Evolutionary conservation across 2,888 invertebrate genomes (phyloP), one percentile per base, ranked within the genome.

Genomic region (Diploptera punctata): DNA sequence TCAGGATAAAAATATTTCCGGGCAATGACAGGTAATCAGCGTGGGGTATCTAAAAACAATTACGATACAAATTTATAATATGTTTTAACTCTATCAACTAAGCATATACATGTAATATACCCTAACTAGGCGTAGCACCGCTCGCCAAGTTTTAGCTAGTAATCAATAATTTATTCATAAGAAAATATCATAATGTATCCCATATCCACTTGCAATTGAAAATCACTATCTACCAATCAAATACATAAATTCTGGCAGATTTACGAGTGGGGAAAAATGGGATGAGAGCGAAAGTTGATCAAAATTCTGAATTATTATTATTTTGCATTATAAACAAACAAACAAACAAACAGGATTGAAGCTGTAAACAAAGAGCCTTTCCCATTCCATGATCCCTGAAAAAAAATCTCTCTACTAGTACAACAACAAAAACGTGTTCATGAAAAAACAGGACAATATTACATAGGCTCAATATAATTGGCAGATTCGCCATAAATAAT

Each of bases 301-400:
- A 65, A 44, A 65, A 65, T 65, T 65, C 65, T 65, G 65, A 65
- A 65, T 65, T 65, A 65, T 43, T 65, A 65, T 65, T 65, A 65
- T 65, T 65, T 47, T 47, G 65, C 47, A 65, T 47, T 65, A 65
- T 44, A 65, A 44, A 65, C 65, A 65, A 65, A 47, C 44, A 62
- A 62, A 62, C 62, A 65, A 62, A 62, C 24, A 62, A 44, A 65
- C 65, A 44, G 44, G 47, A 65, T 44, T 65, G 47, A 65, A 24
- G 10, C 65, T 19, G 44, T 65, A 65, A 65, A 65, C 65, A 65
- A 65, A 65, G 65, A 65, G 33, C 44, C 26, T 43, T 33, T 29
- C 47, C 65, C 65, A 65, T 29, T 26, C 44, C 47, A 65, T 44
- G 16, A n/a, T n/a, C n/a, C n/a, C 54, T 21, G 24, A 16, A 10